These are phyloP conservation scores for Dendropsophus ebraccatus DNA, from an alignment of 2,113 vertebrate species.

Conservation along the genomic window DNA sequence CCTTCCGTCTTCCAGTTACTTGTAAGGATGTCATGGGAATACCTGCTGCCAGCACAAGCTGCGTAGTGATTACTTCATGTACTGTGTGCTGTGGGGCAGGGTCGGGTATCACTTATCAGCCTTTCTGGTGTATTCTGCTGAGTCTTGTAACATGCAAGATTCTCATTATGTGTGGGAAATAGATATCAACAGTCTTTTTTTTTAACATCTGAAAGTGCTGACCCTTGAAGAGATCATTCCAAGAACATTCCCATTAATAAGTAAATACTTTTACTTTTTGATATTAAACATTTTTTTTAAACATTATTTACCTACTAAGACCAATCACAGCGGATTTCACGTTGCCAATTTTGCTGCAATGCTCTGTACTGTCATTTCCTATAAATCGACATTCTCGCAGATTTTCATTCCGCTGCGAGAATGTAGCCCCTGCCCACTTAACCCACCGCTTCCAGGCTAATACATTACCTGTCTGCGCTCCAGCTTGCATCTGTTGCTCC, in stretches of 20 bases:
- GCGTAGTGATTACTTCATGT: conserved; percentile 3
- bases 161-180: background rate
- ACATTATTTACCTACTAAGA: no score
- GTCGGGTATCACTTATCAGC: conserved; percentile 17
- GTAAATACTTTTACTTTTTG: background rate
- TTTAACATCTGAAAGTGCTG: background rate
- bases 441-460: no score
- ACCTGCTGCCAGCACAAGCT: conserved; percentile 13
- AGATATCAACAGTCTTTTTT: conserved; percentile 2
- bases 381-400: no score
- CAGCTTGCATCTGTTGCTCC: no score
- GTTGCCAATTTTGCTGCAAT: no score
- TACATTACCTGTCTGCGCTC: no score
- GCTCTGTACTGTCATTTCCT: no score
- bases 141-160: background rate
- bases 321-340: no score
- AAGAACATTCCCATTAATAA: background rate
- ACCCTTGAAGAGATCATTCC: background rate
- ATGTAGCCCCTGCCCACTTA: no score
- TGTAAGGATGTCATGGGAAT: conserved; percentile 17
- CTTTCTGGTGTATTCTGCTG: conserved; percentile 13
- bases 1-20: background rate
- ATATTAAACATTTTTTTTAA: no score
- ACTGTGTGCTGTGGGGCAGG: background rate
- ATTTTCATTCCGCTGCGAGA: no score